Percentiles rank a stretch among this genome's conserved stretches.
phyloP scores from a whole-genome alignment of 2,797 vertebrate genomes.

The Sphenodon punctatus region DNA sequence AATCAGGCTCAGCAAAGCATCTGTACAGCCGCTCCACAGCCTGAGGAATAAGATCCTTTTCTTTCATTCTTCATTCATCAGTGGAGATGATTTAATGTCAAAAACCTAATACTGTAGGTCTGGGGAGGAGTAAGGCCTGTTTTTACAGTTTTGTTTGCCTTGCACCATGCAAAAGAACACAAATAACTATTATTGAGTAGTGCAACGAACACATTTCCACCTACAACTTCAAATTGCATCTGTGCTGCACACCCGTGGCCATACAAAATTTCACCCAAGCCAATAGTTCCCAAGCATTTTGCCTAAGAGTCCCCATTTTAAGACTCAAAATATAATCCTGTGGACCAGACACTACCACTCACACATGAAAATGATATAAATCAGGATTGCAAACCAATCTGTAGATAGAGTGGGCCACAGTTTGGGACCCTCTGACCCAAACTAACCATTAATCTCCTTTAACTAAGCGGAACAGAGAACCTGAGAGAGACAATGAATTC shows the following conservation, averaged over 20 bases:
- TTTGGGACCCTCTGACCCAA: not conserved
- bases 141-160: not conserved
- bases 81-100: fast-evolving
- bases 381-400: too few relatives aligned
- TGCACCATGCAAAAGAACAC: not conserved
- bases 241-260: not conserved
- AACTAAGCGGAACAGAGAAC: not conserved
- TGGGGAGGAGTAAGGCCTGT: too few relatives aligned
- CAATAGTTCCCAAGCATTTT: too few relatives aligned
- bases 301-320: too few relatives aligned
- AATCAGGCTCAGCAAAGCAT: not conserved
- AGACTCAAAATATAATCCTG: too few relatives aligned
- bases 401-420: too few relatives aligned
- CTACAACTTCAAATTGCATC: not conserved
- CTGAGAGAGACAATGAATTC: not conserved
- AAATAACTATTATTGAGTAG: not conserved
- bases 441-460: not conserved
- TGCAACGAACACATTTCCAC: not conserved
- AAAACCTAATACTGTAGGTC: fast-evolving
- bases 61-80: not conserved
- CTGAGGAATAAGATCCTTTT: not conserved
- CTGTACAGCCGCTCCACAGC: not conserved
- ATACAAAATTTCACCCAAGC: not conserved
- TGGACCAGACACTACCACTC: too few relatives aligned
- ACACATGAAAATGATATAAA: too few relatives aligned